phyloP scores from a whole-genome alignment of 2,888 invertebrate species.

The Nemotelus nigrinus region DNA sequence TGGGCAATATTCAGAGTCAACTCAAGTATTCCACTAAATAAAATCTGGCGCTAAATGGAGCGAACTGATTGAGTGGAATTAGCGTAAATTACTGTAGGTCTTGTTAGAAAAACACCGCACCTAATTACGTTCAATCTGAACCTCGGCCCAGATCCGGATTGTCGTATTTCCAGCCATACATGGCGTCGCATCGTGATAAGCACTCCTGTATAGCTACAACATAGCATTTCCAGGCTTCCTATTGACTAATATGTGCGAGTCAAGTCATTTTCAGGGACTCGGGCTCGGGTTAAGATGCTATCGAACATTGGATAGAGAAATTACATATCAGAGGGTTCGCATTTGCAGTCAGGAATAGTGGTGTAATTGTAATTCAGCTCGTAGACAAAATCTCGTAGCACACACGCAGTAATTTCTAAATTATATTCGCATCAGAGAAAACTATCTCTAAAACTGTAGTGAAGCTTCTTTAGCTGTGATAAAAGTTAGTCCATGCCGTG shows the following conservation, averaged over 20 bases:
- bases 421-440: constrained; percentile 49
- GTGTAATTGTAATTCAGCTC: constrained; percentile 44
- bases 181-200: constrained; percentile 32
- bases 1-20: constrained; percentile 35
- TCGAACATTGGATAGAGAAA: constrained; percentile 35
- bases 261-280: constrained; percentile 1
- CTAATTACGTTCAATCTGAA: constrained; percentile 45
- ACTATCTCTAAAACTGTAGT: constrained; percentile 42
- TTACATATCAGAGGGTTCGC: constrained; percentile 39
- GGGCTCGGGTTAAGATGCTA: constrained; percentile 39
- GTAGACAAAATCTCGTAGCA: constrained; percentile 39
- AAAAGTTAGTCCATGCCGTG: constrained; percentile 13
- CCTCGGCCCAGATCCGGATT: neutral
- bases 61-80: constrained; percentile 46
- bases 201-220: constrained; percentile 25
- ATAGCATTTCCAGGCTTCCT: constrained; percentile 10
- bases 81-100: constrained; percentile 39
- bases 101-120: constrained; percentile 45
- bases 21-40: constrained; percentile 43
- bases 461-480: constrained; percentile 4
- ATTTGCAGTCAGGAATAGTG: neutral
- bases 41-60: constrained; percentile 44
- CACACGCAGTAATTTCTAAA: constrained; percentile 48
- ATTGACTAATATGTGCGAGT: constrained; percentile 13
- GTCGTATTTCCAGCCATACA: constrained; percentile 14